phyloP scores from a whole-genome alignment of 2,888 invertebrate species.

The Plagodis pulveraria region DNA sequence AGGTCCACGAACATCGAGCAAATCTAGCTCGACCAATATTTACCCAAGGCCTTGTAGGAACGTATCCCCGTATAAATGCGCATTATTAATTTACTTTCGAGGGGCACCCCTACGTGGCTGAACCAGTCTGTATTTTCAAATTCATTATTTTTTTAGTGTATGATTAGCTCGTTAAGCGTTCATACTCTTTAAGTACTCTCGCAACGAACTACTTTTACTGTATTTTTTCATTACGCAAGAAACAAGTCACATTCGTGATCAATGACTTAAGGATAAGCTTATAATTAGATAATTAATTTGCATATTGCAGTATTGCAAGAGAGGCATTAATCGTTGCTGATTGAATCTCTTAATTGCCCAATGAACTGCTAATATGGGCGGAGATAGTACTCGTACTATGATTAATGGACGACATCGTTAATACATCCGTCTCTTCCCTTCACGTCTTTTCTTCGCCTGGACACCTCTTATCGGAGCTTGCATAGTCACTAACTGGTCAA shows the following conservation, averaged over 20 bases:
- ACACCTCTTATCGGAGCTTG: no score
- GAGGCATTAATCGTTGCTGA: conserved; percentile 33
- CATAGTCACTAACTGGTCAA: no score
- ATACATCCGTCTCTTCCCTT: background rate
- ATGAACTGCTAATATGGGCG: conserved; percentile 7
- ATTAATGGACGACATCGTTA: background rate
- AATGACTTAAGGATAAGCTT: conserved; percentile 74
- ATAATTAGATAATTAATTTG: conserved; percentile 77
- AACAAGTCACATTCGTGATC: conserved; percentile 72
- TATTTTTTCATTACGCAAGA: conserved; percentile 61
- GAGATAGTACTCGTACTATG: background rate
- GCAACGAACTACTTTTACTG: conserved; percentile 65
- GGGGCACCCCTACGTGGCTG: background rate
- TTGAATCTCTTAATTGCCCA: conserved; percentile 38
- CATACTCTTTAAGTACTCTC: conserved; percentile 36
- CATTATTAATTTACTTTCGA: no score
- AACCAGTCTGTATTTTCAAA: background rate
- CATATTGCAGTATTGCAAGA: conserved; percentile 58
- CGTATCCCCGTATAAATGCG: no score
- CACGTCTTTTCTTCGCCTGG: no score
- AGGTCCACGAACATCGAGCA: no score
- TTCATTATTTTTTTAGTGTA: background rate
- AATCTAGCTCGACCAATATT: no score
- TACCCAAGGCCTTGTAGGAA: no score
- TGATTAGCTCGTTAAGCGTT: conserved; percentile 38